A percentile compares a stretch with the other conserved stretches of the same genome.
phyloP scores from a whole-genome alignment of 2,797 vertebrate genomes.

The Crocodylus rhombifer region DNA sequence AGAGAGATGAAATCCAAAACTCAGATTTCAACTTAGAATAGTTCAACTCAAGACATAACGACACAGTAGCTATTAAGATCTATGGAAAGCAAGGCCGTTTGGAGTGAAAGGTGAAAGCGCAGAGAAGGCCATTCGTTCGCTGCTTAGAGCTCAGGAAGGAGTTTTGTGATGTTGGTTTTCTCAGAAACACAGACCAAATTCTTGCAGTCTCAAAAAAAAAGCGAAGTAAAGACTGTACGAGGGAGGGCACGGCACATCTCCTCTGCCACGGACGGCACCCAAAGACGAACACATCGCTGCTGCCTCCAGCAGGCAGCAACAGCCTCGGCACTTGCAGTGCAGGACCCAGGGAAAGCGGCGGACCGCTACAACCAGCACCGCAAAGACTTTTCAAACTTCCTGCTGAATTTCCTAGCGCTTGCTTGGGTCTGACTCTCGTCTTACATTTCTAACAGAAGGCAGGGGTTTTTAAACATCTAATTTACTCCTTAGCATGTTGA shows the following conservation, averaged over 20 bases:
- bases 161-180: not conserved
- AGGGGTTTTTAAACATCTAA: constrained; percentile 37
- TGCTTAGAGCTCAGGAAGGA: not conserved
- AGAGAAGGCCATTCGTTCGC: constrained; percentile 12
- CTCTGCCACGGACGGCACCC: accelerated
- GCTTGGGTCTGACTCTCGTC: not conserved
- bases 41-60: constrained; percentile 3
- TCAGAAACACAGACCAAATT: not conserved
- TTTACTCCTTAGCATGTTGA: not conserved
- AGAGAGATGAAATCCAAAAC: constrained; percentile 15
- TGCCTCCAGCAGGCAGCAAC: not conserved
- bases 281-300: accelerated
- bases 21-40: not conserved
- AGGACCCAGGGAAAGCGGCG: not conserved
- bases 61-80: constrained; percentile 49
- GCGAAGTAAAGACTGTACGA: not conserved
- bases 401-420: not conserved
- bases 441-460: not conserved
- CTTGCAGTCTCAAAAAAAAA: not conserved
- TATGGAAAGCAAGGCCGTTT: not conserved
- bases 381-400: not conserved
- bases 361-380: no score
- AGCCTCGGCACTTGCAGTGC: accelerated
- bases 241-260: not conserved
- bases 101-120: constrained; percentile 12